Base-by-base conservation (phyloP, 1,140 invertebrate genomes). In the Drosophila sucinea region DNA sequence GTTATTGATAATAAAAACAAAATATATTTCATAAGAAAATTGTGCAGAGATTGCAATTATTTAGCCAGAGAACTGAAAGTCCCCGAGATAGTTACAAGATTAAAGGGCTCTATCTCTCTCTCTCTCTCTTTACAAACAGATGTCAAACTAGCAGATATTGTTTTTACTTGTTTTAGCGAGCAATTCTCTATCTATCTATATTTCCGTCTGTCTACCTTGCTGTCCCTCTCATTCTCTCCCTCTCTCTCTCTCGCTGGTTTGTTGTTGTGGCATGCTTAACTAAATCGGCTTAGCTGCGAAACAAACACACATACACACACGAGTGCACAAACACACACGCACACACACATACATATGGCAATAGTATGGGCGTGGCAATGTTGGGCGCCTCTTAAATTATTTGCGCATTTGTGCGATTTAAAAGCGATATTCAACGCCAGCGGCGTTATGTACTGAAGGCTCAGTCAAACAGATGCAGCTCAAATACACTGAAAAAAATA, bases 391-490 rank as follows among this genome's bases (percentile, higher is more conserved):
- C 69, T 82, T 79, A 72, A 76, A 76, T 70, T 86, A 86, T 86
- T 86, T 86, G 82, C 82, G 76, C 82, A 79, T 82, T 85, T 85
- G 64, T 73, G 70, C 67, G 78, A 84, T 73, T 81, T 79, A 76
- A 67, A 73, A 83, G 68, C 69, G 77, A 81, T 77, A 82, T 87
- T 79, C 76, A 40, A 76, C 66, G 71, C 83, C 77, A 56, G 6
- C 56, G 55, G 73, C 73, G 32, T 57, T 71, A 51, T 69, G 68
- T 61, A 70, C 35, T 11, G 30, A 27, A 51, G 33, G 25, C 33
- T 60, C 54, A 58, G 35, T 27, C 55, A 27, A 41, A 44, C 4
- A 23, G 17, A 30, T 51, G 17, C n/a, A 44, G 29, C 27, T 17
- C 56, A 56, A 60, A 73, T 61, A 55, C 58, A 72, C 62, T 65